A percentile compares a stretch with the other conserved stretches of the same genome.
phyloP scores from a whole-genome alignment of 2,888 invertebrate genomes.

The Drosophila mayaguana region DNA sequence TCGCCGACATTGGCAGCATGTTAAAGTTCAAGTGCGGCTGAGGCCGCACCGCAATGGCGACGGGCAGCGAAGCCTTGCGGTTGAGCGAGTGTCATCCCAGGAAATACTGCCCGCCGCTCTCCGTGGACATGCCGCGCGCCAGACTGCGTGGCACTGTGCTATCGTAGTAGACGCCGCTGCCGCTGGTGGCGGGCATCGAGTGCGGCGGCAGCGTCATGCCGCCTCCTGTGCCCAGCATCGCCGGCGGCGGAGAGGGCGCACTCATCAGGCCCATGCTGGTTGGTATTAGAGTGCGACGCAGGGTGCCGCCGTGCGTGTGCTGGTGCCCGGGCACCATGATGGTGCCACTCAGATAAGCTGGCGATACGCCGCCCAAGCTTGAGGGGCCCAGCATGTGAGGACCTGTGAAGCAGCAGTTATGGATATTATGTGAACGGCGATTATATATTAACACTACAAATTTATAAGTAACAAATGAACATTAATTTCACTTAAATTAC shows the following conservation, averaged over 20 bases:
- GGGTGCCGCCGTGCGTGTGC: conserved; percentile 79
- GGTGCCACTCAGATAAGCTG: conserved; percentile 82
- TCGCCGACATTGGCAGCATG: conserved; percentile 79
- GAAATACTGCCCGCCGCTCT: conserved; percentile 80
- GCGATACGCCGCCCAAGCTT: conserved; percentile 76
- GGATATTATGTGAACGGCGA: neutral
- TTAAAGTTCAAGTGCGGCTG: conserved; percentile 78
- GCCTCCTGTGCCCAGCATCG: conserved; percentile 43
- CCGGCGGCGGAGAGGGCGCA: conserved; percentile 64
- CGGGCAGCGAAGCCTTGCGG: conserved; percentile 81
- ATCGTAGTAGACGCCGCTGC: conserved; percentile 81
- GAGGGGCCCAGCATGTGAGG: conserved; percentile 78
- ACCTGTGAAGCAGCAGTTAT: conserved; percentile 52
- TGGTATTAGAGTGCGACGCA: conserved; percentile 83
- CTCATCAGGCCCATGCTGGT: conserved; percentile 82
- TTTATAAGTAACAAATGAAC: neutral
- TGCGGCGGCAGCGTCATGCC: conserved; percentile 53
- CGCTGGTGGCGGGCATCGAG: conserved; percentile 62
- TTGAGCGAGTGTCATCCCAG: conserved; percentile 85
- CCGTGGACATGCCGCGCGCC: conserved; percentile 78
- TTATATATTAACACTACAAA: neutral
- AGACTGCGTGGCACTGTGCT: conserved; percentile 82
- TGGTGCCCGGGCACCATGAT: conserved; percentile 83
- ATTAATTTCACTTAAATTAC: conserved; percentile 11
- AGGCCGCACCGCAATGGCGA: conserved; percentile 76